Evolutionary conservation across 2,888 invertebrate species (phyloP).

Genomic region (Operophtera brumata): DNA sequence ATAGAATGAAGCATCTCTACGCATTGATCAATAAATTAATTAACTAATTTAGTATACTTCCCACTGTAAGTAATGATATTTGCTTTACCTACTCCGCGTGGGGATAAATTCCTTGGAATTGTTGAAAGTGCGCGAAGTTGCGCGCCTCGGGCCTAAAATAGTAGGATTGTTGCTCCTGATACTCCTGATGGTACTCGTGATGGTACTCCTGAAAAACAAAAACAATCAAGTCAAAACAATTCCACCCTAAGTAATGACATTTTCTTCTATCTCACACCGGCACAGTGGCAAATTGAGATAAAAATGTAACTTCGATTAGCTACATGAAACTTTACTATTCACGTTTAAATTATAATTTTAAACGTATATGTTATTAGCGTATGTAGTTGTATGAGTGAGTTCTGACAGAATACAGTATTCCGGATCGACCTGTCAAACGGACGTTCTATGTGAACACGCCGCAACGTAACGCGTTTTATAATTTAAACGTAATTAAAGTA

Average conservation of each 20-base stretch:
- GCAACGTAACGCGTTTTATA: no score
- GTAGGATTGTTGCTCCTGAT: slow-evolving; percentile 23
- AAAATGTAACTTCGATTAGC: no score
- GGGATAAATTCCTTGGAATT: slow-evolving; percentile 74
- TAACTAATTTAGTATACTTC: slow-evolving; percentile 85
- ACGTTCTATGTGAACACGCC: no score
- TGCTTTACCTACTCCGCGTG: slow-evolving; percentile 71
- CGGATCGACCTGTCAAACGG: no score
- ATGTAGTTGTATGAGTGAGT: no score
- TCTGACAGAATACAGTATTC: no score
- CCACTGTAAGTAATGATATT: slow-evolving; percentile 76
- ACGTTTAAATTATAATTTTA: no score
- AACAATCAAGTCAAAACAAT: neutral
- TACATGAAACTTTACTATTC: no score
- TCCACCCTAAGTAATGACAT: neutral
- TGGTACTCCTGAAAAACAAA: slow-evolving; percentile 7
- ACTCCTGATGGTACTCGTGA: slow-evolving; percentile 16
- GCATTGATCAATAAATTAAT: slow-evolving; percentile 82
- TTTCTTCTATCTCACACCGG: neutral
- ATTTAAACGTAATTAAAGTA: no score
- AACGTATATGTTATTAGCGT: no score
- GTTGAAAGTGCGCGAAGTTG: slow-evolving; percentile 68
- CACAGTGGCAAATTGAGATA: no score
- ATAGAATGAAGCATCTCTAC: slow-evolving; percentile 82
- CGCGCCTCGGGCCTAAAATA: slow-evolving; percentile 53